phyloP scores from a whole-genome alignment of 2,797 vertebrate genomes.

The Garrulus glandarius region DNA sequence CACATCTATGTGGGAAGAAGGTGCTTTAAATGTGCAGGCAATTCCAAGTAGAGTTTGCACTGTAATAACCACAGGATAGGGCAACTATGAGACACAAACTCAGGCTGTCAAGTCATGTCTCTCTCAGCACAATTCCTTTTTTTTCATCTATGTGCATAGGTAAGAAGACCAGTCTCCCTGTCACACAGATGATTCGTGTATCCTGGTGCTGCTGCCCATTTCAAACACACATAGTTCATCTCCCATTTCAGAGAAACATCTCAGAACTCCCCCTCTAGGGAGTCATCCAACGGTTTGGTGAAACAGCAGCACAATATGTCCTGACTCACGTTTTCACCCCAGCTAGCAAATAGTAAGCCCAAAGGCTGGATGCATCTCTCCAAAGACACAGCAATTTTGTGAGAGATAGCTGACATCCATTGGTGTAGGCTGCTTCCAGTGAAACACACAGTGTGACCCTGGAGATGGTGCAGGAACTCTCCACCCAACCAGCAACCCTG shows the following conservation, averaged over 20 bases:
- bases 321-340: not conserved
- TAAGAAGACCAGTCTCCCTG: not conserved
- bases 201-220: not conserved
- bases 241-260: not conserved
- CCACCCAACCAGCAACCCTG: not conserved
- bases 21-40: not conserved
- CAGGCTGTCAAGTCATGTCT: not conserved
- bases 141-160: not conserved
- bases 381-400: not conserved
- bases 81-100: not conserved
- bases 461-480: not conserved
- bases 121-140: not conserved
- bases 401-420: not conserved
- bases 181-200: fast-evolving
- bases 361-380: not conserved
- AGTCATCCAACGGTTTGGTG: not conserved
- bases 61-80: not conserved
- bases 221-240: not conserved
- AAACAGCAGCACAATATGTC: not conserved
- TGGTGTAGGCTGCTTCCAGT: not conserved
- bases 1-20: not conserved
- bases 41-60: not conserved
- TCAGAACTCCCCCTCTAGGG: not conserved
- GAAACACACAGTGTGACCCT: not conserved
- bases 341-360: not conserved